phyloP scores from a whole-genome alignment of 2,797 vertebrate genomes.

The Mycteria americana region DNA sequence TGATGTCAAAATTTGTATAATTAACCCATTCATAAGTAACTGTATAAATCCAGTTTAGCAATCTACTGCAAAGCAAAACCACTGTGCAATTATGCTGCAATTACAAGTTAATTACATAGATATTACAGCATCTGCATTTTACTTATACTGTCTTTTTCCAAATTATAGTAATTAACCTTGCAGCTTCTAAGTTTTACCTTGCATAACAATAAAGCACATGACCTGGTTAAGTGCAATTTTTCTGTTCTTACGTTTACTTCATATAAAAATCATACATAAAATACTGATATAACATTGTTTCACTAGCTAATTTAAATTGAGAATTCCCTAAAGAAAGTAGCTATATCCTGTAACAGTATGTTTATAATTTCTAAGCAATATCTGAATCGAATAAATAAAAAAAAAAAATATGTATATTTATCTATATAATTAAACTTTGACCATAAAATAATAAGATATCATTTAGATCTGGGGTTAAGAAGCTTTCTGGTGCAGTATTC shows the following conservation, averaged over 20 bases:
- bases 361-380: background rate
- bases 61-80: constrained; percentile 8
- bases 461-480: background rate
- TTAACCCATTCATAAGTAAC: constrained; percentile 1
- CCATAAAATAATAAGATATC: background rate
- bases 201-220: background rate
- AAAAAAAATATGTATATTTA: background rate
- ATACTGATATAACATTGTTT: fast-evolving
- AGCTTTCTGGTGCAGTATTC: background rate
- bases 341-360: background rate
- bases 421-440: background rate
- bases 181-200: background rate
- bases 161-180: constrained; percentile 38
- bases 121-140: constrained; percentile 35
- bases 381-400: background rate
- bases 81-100: constrained; percentile 28
- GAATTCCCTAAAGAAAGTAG: background rate
- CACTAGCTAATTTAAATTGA: background rate
- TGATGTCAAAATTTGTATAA: background rate
- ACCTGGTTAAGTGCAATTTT: background rate
- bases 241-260: background rate
- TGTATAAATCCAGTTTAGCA: background rate
- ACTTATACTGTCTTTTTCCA: constrained; percentile 9
- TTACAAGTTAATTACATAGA: constrained; percentile 32
- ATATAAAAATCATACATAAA: background rate